Conservation (phyloP, 2,113 vertebrate genomes). For the Picathartes gymnocephalus region DNA sequence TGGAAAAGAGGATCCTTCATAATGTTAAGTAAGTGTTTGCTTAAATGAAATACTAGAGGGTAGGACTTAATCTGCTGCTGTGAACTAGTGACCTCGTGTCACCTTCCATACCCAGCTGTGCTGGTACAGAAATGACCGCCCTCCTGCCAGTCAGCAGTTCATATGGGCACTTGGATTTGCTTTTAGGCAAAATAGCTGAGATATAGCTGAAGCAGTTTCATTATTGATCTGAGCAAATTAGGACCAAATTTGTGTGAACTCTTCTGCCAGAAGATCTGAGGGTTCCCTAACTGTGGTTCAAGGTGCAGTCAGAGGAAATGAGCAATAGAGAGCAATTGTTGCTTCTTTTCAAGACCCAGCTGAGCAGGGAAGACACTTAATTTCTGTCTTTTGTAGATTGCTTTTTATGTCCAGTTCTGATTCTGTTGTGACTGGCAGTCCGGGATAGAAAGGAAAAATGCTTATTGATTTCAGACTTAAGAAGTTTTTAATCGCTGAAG, state of each 20-base stretch:
- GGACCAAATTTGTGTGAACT: neutral
- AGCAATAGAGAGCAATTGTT: neutral
- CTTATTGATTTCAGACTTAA: neutral
- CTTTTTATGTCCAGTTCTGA: neutral
- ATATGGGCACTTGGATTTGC: neutral
- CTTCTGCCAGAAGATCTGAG: neutral
- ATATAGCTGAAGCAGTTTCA: neutral
- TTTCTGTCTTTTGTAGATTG: neutral
- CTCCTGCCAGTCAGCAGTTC: neutral
- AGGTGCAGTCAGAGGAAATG: neutral
- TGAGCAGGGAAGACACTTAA: neutral
- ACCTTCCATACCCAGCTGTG: slow-evolving; percentile 7
- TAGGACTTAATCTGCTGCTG: slow-evolving; percentile 6
- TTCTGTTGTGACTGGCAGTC: neutral
- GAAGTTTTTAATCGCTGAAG: neutral
- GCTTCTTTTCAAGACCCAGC: neutral
- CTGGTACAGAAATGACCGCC: neutral
- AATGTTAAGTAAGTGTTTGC: slow-evolving; percentile 60
- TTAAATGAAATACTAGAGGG: neutral
- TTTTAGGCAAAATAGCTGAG: neutral
- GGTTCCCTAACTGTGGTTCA: neutral
- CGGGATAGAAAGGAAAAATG: neutral
- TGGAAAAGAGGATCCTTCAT: slow-evolving; percentile 67
- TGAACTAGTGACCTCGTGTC: neutral
- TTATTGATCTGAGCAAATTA: neutral